These are phyloP conservation scores for Indicator maculatus DNA, from an alignment of 2,113 vertebrate species.

Conservation along the genomic window DNA sequence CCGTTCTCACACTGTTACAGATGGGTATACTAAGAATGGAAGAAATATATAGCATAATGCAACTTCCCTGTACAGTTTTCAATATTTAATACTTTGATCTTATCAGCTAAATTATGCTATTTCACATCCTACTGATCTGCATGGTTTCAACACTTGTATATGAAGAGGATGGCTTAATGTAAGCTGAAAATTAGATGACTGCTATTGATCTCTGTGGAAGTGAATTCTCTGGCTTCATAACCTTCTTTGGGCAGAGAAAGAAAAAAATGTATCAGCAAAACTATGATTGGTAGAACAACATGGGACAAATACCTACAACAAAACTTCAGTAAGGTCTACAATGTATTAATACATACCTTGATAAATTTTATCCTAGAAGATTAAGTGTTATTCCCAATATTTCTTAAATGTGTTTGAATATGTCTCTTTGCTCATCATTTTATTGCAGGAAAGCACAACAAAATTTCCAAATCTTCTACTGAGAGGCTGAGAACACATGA, in stretches of 20 bases:
- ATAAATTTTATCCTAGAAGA: not conserved
- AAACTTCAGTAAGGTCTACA: not conserved
- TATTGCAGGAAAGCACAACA: not conserved
- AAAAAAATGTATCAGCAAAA: not conserved
- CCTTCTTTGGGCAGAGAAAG: not conserved
- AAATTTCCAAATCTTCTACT: not conserved
- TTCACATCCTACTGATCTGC: not conserved
- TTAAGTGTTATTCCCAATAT: not conserved
- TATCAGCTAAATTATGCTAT: not conserved
- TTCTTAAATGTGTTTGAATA: too few relatives aligned
- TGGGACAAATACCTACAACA: not conserved
- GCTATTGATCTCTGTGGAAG: not conserved
- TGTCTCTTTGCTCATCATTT: not conserved
- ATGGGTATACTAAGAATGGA: not conserved
- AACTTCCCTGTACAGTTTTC: not conserved
- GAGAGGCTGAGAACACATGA: not conserved
- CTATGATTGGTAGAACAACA: not conserved
- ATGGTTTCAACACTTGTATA: not conserved
- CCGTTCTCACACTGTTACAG: too few relatives aligned
- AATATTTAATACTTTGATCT: not conserved
- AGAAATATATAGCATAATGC: not conserved
- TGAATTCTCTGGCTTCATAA: not conserved
- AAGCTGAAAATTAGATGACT: not conserved
- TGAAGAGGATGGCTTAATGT: not conserved
- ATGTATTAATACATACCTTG: not conserved